A percentile compares a stretch with the other conserved stretches of the same genome.
Conservation (phyloP, 2,888 invertebrate species). For the Drosophila siamana region DNA sequence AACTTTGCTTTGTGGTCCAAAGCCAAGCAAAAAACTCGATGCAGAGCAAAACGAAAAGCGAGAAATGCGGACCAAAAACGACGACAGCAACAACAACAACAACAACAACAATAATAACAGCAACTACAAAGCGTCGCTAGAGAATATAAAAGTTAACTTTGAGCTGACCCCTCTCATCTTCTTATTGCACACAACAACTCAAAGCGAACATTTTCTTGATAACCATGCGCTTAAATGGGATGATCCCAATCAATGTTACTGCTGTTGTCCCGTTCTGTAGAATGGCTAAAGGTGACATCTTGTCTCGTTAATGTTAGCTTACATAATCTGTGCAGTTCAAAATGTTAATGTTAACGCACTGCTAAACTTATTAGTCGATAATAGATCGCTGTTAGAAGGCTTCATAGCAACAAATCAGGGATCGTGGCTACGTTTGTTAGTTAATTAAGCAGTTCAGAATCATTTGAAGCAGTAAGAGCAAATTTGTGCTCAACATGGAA, state of each 20-base stretch:
- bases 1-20: conserved; percentile 71
- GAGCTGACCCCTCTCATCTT: neutral
- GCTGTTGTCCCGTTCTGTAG: too few species aligned
- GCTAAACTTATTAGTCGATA: too few species aligned
- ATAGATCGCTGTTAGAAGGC: too few species aligned
- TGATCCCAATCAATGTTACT: neutral
- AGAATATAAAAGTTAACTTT: conserved; percentile 5
- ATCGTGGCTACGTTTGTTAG: too few species aligned
- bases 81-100: neutral
- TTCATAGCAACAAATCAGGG: too few species aligned
- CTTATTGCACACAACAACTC: neutral
- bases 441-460: too few species aligned
- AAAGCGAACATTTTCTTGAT: neutral
- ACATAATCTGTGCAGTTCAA: too few species aligned
- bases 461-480: too few species aligned
- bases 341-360: too few species aligned
- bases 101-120: conserved; percentile 16
- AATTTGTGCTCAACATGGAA: too few species aligned
- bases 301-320: too few species aligned
- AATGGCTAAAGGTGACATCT: too few species aligned
- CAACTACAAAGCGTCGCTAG: conserved; percentile 5
- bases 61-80: neutral
- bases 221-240: neutral
- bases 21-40: conserved; percentile 38
- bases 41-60: conserved; percentile 1